These are phyloP conservation scores for Drosophila falleni DNA, from an alignment of 2,888 invertebrate species.

Conservation along the genomic window DNA sequence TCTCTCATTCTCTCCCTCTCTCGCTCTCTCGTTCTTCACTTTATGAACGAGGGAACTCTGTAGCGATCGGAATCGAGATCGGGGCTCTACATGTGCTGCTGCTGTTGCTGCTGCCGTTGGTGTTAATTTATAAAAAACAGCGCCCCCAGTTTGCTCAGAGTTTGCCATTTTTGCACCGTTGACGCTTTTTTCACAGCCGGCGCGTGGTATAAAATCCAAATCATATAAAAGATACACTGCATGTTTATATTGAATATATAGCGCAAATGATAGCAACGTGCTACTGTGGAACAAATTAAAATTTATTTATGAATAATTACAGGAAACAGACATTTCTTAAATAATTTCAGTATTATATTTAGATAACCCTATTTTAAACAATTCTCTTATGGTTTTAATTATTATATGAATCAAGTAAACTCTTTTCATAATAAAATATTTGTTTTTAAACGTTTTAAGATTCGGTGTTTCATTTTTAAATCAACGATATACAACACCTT, in stretches of 20 bases:
- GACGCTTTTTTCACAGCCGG: conserved; percentile 68
- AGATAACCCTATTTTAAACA: no score
- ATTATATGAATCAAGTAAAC: no score
- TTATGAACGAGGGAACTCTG: conserved; percentile 1
- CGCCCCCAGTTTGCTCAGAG: conserved; percentile 34
- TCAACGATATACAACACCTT: no score
- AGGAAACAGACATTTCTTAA: background rate
- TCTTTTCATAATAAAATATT: no score
- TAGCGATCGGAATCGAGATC: background rate
- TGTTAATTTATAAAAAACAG: conserved; percentile 74
- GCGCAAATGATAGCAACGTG: conserved; percentile 32
- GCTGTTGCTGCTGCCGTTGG: conserved; percentile 21
- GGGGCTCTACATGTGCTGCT: background rate
- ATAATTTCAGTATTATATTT: no score
- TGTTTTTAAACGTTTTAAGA: no score
- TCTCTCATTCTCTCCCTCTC: conserved; percentile 35
- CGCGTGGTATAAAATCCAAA: conserved; percentile 67
- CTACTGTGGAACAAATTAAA: conserved; percentile 41
- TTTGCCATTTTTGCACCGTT: conserved; percentile 61
- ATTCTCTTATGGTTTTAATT: no score
- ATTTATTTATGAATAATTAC: background rate
- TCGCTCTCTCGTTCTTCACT: no score
- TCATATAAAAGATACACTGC: conserved; percentile 67
- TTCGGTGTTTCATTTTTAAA: no score
- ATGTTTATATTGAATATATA: conserved; percentile 66